Conservation (phyloP, 2,797 vertebrate genomes). For the Salmo trutta region DNA sequence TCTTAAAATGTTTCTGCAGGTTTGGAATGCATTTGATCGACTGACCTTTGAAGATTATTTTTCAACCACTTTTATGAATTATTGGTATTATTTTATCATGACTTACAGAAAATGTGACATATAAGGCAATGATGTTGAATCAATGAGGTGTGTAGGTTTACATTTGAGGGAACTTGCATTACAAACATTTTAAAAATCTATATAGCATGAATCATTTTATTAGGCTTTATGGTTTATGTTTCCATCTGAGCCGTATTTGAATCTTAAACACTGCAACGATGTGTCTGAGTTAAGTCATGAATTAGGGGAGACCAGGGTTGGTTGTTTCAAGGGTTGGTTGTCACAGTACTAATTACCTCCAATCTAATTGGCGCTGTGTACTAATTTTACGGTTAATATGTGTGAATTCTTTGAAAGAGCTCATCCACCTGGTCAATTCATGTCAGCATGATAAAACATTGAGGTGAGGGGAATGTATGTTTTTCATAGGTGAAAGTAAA, state of each 20-base stretch:
- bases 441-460: no score
- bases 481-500: no score
- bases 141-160: background rate
- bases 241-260: background rate
- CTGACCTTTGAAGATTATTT: constrained; percentile 4
- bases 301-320: background rate
- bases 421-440: no score
- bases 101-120: background rate
- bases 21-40: constrained; percentile 8
- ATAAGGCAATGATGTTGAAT: background rate
- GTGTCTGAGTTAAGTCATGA: background rate
- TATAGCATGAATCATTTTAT: background rate
- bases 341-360: no score
- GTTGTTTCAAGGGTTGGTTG: no score
- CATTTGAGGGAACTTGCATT: background rate
- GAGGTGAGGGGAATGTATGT: no score
- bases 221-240: background rate
- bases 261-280: background rate
- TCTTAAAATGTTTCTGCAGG: constrained; percentile 14
- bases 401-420: no score
- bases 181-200: background rate
- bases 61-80: background rate
- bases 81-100: background rate
- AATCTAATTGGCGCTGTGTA: no score
- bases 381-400: background rate